Conservation (phyloP, 2,113 vertebrate genomes). For the Micromys minutus region DNA sequence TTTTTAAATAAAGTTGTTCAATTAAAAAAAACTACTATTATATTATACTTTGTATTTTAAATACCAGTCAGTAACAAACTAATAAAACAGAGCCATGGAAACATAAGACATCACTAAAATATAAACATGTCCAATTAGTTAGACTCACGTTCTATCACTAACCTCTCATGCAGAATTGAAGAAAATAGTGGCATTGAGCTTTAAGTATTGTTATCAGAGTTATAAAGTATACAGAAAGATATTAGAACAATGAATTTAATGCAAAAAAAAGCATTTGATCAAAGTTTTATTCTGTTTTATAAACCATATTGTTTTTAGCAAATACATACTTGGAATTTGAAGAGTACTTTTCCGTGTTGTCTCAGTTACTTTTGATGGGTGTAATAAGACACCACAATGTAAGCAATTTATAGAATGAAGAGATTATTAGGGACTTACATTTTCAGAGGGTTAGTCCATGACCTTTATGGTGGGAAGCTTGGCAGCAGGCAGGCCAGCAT, state of each 20-base stretch:
- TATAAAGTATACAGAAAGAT: background rate
- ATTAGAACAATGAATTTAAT: background rate
- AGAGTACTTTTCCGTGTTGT: background rate
- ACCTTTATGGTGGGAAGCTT: background rate
- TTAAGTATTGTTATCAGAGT: background rate
- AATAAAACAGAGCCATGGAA: background rate
- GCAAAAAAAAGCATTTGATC: background rate
- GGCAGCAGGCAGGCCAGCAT: background rate
- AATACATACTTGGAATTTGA: background rate
- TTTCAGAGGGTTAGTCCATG: background rate
- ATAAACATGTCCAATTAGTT: background rate
- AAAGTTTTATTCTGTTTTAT: background rate
- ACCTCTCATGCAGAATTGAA: background rate
- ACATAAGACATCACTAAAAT: background rate
- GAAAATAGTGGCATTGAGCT: background rate
- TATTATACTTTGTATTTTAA: background rate
- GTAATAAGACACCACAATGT: background rate
- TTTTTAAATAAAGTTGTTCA: too few species aligned
- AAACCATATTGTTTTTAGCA: background rate
- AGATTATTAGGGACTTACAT: background rate
- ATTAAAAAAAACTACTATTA: background rate
- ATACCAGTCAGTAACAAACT: background rate
- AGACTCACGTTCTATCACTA: background rate
- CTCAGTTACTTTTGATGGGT: background rate
- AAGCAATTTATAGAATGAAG: background rate